A percentile compares a stretch with the other conserved stretches of the same genome.
These are phyloP conservation scores for Rugalucina vietnamica DNA, from an alignment of 2,888 invertebrate genomes.

Conservation along the genomic window DNA sequence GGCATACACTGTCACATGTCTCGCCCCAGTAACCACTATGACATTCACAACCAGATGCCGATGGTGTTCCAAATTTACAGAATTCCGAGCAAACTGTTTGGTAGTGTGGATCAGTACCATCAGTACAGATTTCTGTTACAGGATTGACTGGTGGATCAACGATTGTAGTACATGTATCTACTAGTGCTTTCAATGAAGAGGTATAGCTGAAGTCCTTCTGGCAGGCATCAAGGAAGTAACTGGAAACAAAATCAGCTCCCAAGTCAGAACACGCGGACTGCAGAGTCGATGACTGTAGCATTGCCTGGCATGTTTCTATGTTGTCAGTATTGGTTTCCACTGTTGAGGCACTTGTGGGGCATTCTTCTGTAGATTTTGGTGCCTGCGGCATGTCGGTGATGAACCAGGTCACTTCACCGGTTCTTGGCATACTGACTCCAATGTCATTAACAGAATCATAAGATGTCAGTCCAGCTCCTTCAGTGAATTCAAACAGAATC, in stretches of 20 bases:
- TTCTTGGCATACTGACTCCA: conserved; percentile 33
- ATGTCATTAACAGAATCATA: conserved; percentile 24
- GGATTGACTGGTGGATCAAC: conserved; percentile 53
- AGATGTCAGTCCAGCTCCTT: conserved; percentile 46
- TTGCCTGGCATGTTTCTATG: conserved; percentile 13
- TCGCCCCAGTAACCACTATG: conserved; percentile 58
- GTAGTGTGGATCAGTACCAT: conserved; percentile 51
- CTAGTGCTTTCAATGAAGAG: conserved; percentile 51
- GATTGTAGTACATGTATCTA: conserved; percentile 56
- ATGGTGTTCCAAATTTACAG: conserved; percentile 59
- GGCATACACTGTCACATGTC: conserved; percentile 57
- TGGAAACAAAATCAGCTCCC: conserved; percentile 15
- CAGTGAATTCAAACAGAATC: neutral
- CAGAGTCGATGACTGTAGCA: conserved; percentile 23
- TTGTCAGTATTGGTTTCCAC: neutral
- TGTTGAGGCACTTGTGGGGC: neutral
- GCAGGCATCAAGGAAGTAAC: conserved; percentile 42
- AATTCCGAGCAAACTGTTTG: conserved; percentile 44
- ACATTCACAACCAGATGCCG: conserved; percentile 51
- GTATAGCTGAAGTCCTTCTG: conserved; percentile 45
- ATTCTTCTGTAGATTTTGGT: too few relatives aligned
- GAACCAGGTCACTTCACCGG: conserved; percentile 35
- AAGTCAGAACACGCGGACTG: conserved; percentile 32
- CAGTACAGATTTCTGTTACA: conserved; percentile 57
- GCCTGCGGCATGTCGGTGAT: conserved; percentile 37